phyloP scores from a whole-genome alignment of 1,140 invertebrate species.

The Drosophila virilis region DNA sequence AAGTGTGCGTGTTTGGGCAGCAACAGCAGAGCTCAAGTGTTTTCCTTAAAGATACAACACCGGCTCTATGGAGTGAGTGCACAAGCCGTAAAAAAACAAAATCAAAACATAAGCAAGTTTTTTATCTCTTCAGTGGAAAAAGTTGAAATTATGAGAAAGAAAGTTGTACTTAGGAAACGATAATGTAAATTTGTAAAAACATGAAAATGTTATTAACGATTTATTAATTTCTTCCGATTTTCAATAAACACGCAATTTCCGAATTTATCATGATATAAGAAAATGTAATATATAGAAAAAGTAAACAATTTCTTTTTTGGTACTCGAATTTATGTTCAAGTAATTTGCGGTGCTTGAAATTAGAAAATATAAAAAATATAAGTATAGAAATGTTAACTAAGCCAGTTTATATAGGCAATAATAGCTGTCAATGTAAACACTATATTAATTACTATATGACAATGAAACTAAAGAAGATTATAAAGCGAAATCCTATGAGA shows the following conservation, averaged over 20 bases:
- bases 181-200: constrained; percentile 32
- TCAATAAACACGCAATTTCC: background rate
- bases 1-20: constrained; percentile 20
- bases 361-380: too few species aligned
- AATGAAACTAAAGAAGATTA: too few species aligned
- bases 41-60: constrained; percentile 41
- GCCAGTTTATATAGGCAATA: too few species aligned
- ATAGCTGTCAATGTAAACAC: too few species aligned
- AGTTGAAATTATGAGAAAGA: constrained; percentile 43
- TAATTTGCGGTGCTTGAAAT: too few species aligned
- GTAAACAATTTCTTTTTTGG: too few species aligned
- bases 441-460: too few species aligned
- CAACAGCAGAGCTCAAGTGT: constrained; percentile 42
- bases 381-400: too few species aligned
- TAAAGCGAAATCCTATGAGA: too few species aligned
- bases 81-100: constrained; percentile 54
- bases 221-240: constrained; percentile 25
- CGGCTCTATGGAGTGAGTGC: constrained; percentile 26
- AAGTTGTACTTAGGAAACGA: constrained; percentile 33
- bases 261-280: background rate
- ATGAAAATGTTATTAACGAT: constrained; percentile 17
- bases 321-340: too few species aligned
- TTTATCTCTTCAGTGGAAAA: constrained; percentile 13
- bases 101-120: constrained; percentile 23
- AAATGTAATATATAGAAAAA: too few species aligned